Evolutionary conservation across 2,113 vertebrate genomes (phyloP), one percentile per base, ranked within the genome.

Genomic region (Dicrurus megarhynchus): DNA sequence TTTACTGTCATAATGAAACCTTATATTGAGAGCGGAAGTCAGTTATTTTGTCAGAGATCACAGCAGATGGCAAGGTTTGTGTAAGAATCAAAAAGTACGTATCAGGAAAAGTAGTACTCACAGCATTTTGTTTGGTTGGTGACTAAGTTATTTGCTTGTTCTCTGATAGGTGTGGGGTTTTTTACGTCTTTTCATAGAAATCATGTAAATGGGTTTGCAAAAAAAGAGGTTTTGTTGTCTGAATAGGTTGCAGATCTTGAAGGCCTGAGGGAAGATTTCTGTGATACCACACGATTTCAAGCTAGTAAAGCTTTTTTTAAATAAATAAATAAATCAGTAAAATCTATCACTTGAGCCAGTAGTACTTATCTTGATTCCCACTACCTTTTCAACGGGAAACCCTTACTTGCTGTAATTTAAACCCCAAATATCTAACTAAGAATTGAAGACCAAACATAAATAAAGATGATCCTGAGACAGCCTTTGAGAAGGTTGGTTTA

Each of bases 1-100:
- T 56, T 90, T 70, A 87, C 74, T 9, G 37, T 97, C 93, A 97
- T 96, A 97, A 37, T 67, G 95, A 97, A 97, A 97, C 97, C 64
- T 88, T 56, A 81, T 44, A 64, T 56, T 87, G 90, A 89, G 96
- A 96, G 92, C 67, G 55, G 86, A 96, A 97, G 93, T 95, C 92
- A 53, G 86, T 96, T 96, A 89, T n/a, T 96, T 90, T 96, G 92
- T 93, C 88, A 94, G 84, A 91, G 87, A 96, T 91, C 81, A 30
- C 30, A 87, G 50, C 96, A 96, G 92, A 89, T 96, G 93, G 90
- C 44, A 87, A 67, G 27, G 65, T 64, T 91, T 68, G 69, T 91
- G 0, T 79, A 60, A 90, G 41, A 64, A 78, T 87, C 69, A 84
- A 65, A 73, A 96, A 67, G 11, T 57, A n/a, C 49, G 18, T 80